phyloP scores from a whole-genome alignment of 2,113 vertebrate species.

The Stegastes partitus region DNA sequence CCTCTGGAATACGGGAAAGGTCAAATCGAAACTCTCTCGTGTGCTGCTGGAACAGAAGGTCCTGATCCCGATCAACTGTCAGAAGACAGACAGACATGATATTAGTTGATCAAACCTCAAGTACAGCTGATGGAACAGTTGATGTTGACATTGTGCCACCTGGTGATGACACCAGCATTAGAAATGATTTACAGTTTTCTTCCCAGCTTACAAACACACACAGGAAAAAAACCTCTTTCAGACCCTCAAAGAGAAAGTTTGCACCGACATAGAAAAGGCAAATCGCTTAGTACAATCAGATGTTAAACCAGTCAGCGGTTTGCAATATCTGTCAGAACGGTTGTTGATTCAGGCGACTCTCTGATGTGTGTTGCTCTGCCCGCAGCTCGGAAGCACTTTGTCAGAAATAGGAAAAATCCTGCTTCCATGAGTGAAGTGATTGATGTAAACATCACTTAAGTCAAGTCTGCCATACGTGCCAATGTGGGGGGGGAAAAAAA shows the following conservation, averaged over 20 bases:
- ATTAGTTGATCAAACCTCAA: not conserved
- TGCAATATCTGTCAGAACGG: conserved; percentile 50
- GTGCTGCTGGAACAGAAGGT: conserved; percentile 88
- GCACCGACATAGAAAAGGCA: conserved; percentile 42
- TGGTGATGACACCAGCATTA: not conserved
- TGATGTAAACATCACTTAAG: conserved; percentile 81
- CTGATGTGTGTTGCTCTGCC: conserved; percentile 74
- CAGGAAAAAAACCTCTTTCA: conserved; percentile 12
- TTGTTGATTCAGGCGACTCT: conserved; percentile 58
- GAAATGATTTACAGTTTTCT: conserved; percentile 9
- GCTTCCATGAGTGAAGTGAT: conserved; percentile 64
- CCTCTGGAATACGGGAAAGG: conserved; percentile 93
- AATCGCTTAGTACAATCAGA: conserved; percentile 62
- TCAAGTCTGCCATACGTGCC: conserved; percentile 54
- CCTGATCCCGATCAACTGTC: conserved; percentile 90
- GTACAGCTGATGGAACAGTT: not conserved
- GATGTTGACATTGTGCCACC: not conserved
- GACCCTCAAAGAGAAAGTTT: conserved; percentile 29
- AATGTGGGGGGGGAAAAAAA: conserved; percentile 64
- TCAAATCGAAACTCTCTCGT: conserved; percentile 93
- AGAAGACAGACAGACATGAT: not conserved
- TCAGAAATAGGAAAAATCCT: conserved; percentile 76
- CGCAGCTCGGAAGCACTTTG: conserved; percentile 72
- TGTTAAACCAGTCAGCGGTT: conserved; percentile 41
- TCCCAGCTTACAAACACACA: not conserved